phyloP scores from a whole-genome alignment of 2,113 vertebrate species.

The Alaudala cheleensis region DNA sequence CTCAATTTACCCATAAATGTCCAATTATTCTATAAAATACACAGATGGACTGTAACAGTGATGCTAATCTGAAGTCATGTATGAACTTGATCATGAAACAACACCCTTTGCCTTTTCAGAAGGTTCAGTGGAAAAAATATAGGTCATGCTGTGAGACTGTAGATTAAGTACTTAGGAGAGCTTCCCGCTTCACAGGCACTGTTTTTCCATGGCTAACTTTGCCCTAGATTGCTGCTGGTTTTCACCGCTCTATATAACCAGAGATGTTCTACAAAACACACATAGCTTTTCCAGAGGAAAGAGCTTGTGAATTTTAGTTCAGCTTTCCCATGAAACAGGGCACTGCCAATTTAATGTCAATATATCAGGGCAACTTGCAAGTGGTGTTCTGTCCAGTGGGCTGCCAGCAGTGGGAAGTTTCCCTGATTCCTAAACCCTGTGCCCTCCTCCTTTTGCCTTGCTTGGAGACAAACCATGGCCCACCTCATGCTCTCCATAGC shows the following conservation, averaged over 20 bases:
- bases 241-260: rapidly evolving
- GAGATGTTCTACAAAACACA: background rate
- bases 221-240: background rate
- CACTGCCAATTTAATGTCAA: too few species aligned
- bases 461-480: background rate
- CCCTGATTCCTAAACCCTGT: background rate
- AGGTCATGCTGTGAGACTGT: slow-evolving; percentile 3
- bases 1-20: background rate
- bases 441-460: background rate
- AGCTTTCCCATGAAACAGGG: rapidly evolving
- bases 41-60: rapidly evolving
- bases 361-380: background rate
- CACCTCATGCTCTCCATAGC: rapidly evolving
- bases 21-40: background rate
- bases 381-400: background rate
- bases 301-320: background rate
- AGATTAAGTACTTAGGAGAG: background rate
- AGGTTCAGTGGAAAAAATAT: background rate
- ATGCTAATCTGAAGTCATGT: background rate
- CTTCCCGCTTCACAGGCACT: background rate
- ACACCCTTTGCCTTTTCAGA: background rate
- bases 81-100: background rate
- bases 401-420: background rate
- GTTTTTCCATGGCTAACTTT: background rate
- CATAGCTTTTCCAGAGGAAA: background rate